These are phyloP conservation scores for Diogma glabrata DNA, from an alignment of 2,888 invertebrate species.

Conservation along the genomic window DNA sequence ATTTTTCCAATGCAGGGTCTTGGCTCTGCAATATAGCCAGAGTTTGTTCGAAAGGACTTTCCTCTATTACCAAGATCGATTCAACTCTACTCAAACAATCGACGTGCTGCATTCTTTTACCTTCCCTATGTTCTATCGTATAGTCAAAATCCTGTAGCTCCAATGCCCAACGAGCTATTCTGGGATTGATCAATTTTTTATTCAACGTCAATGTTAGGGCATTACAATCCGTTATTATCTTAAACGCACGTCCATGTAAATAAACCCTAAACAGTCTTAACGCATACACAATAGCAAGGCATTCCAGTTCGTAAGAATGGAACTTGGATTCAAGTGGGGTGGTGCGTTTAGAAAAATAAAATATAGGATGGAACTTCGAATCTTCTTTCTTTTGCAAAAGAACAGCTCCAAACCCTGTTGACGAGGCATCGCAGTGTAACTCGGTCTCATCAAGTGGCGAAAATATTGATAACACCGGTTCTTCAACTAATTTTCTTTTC, in stretches of 20 bases:
- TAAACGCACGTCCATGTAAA: conserved; percentile 4
- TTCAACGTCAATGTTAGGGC: neutral
- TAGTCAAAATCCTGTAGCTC: neutral
- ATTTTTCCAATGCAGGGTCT: no score
- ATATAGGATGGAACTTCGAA: conserved; percentile 17
- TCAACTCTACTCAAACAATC: no score
- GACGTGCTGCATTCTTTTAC: no score
- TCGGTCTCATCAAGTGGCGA: conserved; percentile 19
- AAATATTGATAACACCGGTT: conserved; percentile 23
- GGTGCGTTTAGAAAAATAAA: conserved; percentile 4
- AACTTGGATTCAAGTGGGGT: conserved; percentile 9
- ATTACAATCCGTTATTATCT: neutral
- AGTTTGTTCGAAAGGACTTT: neutral
- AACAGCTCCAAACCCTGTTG: conserved; percentile 22
- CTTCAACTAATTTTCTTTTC: conserved; percentile 9
- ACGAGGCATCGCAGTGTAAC: conserved; percentile 24
- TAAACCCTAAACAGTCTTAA: conserved; percentile 12
- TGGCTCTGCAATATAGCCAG: neutral
- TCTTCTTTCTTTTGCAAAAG: conserved; percentile 20
- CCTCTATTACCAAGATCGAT: no score
- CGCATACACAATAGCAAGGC: conserved; percentile 15
- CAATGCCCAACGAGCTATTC: neutral
- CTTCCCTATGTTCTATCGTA: no score
- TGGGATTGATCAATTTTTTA: neutral
- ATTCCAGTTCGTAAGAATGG: conserved; percentile 15